These are phyloP conservation scores for Saguinus imperator DNA, from an alignment of 2,113 vertebrate genomes.

Conservation along the genomic window DNA sequence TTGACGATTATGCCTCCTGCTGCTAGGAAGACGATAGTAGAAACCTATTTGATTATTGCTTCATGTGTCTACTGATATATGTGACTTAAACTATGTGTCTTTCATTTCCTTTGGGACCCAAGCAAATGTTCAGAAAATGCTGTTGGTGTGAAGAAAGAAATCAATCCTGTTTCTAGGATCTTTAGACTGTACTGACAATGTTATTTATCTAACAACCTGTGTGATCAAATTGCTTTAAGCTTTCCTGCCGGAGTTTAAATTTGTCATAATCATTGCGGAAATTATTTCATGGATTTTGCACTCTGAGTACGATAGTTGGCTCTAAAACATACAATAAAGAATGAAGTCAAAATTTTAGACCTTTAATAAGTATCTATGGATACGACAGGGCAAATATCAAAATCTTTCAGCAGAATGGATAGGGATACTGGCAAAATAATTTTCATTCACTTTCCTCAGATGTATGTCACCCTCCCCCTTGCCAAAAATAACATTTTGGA, in stretches of 20 bases:
- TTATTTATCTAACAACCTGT: not conserved
- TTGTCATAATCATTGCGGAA: not conserved
- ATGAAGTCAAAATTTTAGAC: not conserved
- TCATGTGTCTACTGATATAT: not conserved
- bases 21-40: not conserved
- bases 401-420: not conserved
- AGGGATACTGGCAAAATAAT: not conserved
- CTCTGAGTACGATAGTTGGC: not conserved
- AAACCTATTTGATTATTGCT: not conserved
- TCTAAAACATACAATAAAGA: not conserved
- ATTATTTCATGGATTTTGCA: conserved; percentile 19
- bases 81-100: not conserved
- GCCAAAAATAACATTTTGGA: conserved; percentile 56
- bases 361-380: conserved; percentile 3
- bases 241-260: not conserved
- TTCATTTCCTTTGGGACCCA: not conserved
- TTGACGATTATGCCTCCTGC: not conserved
- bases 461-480: not conserved
- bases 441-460: conserved; percentile 32
- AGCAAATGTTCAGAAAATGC: not conserved
- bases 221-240: not conserved
- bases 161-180: not conserved
- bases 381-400: not conserved
- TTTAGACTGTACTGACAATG: not conserved
- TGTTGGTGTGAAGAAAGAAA: not conserved